Percentiles rank a stretch among this genome's conserved stretches.
phyloP scores from a whole-genome alignment of 2,113 vertebrate genomes.

The Cricetomys ansorgei region DNA sequence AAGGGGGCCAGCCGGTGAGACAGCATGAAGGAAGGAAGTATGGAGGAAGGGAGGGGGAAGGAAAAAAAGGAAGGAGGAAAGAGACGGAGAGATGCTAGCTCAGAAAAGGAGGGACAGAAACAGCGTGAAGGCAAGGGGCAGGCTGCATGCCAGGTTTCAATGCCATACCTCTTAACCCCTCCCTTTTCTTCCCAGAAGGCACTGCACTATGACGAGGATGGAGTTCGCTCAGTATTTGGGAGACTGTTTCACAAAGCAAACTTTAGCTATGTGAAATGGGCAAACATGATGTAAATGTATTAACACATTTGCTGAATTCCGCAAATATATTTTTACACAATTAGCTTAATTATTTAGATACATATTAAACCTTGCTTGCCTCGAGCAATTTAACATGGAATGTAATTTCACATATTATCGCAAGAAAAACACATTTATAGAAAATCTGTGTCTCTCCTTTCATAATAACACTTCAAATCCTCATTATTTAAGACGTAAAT shows the following conservation, averaged over 20 bases:
- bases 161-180: neutral
- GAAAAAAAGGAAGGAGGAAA: neutral
- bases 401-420: conserved; percentile 81
- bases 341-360: conserved; percentile 84
- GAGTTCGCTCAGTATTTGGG: conserved; percentile 50
- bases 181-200: neutral
- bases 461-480: conserved; percentile 70
- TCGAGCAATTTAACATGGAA: conserved; percentile 81
- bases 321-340: conserved; percentile 85
- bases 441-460: conserved; percentile 79
- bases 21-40: too few relatives aligned
- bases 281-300: conserved; percentile 83
- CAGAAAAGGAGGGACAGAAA: neutral
- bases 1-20: neutral
- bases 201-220: neutral
- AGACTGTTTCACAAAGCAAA: conserved; percentile 76
- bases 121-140: neutral
- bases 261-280: conserved; percentile 77
- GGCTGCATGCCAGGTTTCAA: neutral
- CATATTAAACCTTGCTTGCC: conserved; percentile 83
- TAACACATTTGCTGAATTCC: conserved; percentile 82
- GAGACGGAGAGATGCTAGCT: neutral
- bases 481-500: conserved; percentile 75
- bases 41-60: neutral
- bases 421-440: conserved; percentile 82